Conservation (phyloP, 2,888 invertebrate species). For the Panzeria rudis region DNA sequence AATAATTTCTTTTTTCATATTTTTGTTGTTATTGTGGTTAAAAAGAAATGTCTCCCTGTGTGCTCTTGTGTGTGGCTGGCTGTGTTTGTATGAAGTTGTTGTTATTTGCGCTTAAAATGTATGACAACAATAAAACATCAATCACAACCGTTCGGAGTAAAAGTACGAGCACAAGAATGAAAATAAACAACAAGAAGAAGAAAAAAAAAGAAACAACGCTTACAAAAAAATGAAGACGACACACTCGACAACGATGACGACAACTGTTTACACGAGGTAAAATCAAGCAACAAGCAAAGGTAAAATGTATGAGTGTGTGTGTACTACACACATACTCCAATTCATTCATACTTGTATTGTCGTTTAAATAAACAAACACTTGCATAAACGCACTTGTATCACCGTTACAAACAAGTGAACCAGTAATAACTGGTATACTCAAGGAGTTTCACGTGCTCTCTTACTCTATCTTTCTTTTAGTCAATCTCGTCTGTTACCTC, state of each 20-base stretch:
- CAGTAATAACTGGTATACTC: slow-evolving; percentile 8
- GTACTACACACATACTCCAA: not conserved
- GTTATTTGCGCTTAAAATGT: slow-evolving; percentile 62
- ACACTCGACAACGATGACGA: slow-evolving; percentile 41
- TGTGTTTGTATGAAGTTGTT: slow-evolving; percentile 35
- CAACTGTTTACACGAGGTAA: slow-evolving; percentile 28
- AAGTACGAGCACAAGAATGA: slow-evolving; percentile 35
- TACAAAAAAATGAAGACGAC: slow-evolving; percentile 49
- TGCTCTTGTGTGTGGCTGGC: too few relatives aligned
- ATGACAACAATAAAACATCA: slow-evolving; percentile 72
- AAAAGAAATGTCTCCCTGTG: not conserved
- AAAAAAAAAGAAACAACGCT: not conserved
- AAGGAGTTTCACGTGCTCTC: slow-evolving; percentile 38
- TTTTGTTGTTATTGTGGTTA: not conserved
- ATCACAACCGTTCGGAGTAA: slow-evolving; percentile 53
- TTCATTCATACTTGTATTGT: not conserved
- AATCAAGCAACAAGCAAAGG: slow-evolving; percentile 52
- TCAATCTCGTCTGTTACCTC: not conserved
- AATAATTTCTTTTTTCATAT: not conserved
- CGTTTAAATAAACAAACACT: slow-evolving; percentile 46
- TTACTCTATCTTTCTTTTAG: not conserved
- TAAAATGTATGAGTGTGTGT: not conserved
- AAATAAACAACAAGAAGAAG: not conserved
- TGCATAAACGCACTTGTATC: slow-evolving; percentile 22
- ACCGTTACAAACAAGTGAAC: slow-evolving; percentile 23